Conservation (phyloP, 2,113 vertebrate genomes). For the Ciconia boyciana region DNA sequence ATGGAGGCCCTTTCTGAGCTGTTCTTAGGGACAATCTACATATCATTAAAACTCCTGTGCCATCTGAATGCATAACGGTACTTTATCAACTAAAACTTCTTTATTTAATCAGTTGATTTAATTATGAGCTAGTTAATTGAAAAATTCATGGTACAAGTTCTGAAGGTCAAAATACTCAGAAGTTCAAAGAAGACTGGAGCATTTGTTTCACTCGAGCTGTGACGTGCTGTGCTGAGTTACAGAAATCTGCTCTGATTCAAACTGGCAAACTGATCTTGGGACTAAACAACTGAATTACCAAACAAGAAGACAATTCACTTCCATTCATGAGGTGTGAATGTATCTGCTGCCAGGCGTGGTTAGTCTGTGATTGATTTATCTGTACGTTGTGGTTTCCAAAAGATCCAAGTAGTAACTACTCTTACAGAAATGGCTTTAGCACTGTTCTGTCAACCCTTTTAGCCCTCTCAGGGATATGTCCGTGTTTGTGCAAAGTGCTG, state of each 20-base stretch:
- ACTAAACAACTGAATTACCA: constrained; percentile 49
- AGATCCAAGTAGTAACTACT: constrained; percentile 31
- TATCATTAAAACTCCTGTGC: constrained; percentile 60
- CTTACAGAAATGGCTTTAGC: constrained; percentile 6
- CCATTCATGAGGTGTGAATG: background rate
- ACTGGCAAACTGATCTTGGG: constrained; percentile 29
- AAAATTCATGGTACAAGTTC: constrained; percentile 67
- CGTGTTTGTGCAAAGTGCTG: background rate
- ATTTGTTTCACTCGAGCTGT: background rate
- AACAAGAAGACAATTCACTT: constrained; percentile 48
- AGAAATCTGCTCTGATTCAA: constrained; percentile 34
- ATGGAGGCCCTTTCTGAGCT: background rate
- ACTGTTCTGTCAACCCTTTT: background rate
- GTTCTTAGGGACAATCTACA: constrained; percentile 55
- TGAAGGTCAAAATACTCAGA: constrained; percentile 66
- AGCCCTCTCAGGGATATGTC: background rate
- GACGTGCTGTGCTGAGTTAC: background rate
- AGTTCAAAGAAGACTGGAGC: constrained; percentile 42
- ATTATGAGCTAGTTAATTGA: constrained; percentile 71
- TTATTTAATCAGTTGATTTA: constrained; percentile 73
- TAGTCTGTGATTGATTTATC: constrained; percentile 33
- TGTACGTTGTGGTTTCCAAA: background rate
- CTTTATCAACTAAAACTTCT: constrained; percentile 69
- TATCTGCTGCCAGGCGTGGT: background rate
- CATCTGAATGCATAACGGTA: constrained; percentile 51